Evolutionary conservation across 2,113 vertebrate genomes (phyloP).

Genomic region (Muntiacus muntjak): DNA sequence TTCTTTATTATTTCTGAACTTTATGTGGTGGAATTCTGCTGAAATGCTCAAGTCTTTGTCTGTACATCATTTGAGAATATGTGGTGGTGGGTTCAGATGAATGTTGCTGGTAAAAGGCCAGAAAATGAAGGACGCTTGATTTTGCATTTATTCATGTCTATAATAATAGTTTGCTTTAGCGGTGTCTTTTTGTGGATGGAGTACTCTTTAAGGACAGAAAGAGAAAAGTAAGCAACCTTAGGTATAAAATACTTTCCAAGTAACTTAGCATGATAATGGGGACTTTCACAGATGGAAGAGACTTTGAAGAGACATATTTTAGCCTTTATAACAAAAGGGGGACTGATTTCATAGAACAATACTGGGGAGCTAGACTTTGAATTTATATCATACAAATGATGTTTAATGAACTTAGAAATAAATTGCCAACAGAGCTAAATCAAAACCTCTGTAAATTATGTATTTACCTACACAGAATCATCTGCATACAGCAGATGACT

Average conservation of each 20-base stretch:
- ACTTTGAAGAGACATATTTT: conserved; percentile 40
- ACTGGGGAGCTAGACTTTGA: conserved; percentile 25
- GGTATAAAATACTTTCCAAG: conserved; percentile 57
- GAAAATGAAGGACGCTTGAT: conserved; percentile 38
- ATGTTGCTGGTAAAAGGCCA: conserved; percentile 52
- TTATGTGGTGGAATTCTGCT: conserved; percentile 63
- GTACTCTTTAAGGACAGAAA: conserved; percentile 40
- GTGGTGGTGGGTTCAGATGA: conserved; percentile 63
- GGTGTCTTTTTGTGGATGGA: conserved; percentile 23
- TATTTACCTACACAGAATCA: conserved; percentile 39
- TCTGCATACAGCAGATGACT: conserved; percentile 20
- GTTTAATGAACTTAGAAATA: conserved; percentile 58
- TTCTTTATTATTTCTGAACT: conserved; percentile 71
- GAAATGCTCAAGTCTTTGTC: conserved; percentile 63
- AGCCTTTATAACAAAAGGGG: conserved; percentile 39
- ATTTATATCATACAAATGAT: conserved; percentile 49
- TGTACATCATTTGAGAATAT: conserved; percentile 48
- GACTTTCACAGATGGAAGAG: conserved; percentile 33
- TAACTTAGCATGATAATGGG: conserved; percentile 64
- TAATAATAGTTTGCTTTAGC: conserved; percentile 43
- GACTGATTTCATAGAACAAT: conserved; percentile 22
- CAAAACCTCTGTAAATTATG: conserved; percentile 32
- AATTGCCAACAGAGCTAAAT: conserved; percentile 36
- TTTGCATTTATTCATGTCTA: conserved; percentile 54
- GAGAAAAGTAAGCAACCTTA: conserved; percentile 52